A percentile compares a stretch with the other conserved stretches of the same genome.
These are phyloP conservation scores for Carabus problematicus DNA, from an alignment of 2,888 invertebrate genomes.

Conservation along the genomic window DNA sequence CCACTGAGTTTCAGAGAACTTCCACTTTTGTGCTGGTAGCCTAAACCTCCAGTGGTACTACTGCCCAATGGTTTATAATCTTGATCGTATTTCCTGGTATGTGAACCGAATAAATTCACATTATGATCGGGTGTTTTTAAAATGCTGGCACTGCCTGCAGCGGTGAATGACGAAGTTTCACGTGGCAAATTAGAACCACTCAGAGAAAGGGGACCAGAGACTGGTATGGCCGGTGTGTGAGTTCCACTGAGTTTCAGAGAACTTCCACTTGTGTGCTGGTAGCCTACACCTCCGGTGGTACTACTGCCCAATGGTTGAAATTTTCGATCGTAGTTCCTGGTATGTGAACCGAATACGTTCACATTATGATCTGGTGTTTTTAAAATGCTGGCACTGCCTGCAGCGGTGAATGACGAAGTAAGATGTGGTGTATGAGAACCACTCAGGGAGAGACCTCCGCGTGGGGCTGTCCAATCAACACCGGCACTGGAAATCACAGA, in stretches of 20 bases:
- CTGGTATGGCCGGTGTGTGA: no score
- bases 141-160: background rate
- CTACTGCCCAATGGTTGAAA: background rate
- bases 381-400: background rate
- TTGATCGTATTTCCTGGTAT: background rate
- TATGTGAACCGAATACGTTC: background rate
- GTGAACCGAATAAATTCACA: background rate
- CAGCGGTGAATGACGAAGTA: background rate
- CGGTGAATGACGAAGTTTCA: background rate
- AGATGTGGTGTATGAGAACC: background rate
- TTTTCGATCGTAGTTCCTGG: background rate
- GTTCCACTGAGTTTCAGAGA: no score
- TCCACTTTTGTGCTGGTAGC: background rate
- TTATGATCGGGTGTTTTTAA: background rate
- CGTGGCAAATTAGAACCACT: no score
- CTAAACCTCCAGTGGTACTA: conserved; percentile 1
- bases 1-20: no score
- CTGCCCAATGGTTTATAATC: background rate
- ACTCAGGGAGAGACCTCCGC: background rate
- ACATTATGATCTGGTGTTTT: background rate
- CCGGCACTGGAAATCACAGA: background rate
- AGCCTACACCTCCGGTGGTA: background rate
- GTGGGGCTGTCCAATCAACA: conserved; percentile 1
- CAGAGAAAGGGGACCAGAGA: no score
- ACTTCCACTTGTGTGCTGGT: no score